These are phyloP conservation scores for Orius insidiosus DNA, from an alignment of 1,140 invertebrate genomes.

Conservation along the genomic window DNA sequence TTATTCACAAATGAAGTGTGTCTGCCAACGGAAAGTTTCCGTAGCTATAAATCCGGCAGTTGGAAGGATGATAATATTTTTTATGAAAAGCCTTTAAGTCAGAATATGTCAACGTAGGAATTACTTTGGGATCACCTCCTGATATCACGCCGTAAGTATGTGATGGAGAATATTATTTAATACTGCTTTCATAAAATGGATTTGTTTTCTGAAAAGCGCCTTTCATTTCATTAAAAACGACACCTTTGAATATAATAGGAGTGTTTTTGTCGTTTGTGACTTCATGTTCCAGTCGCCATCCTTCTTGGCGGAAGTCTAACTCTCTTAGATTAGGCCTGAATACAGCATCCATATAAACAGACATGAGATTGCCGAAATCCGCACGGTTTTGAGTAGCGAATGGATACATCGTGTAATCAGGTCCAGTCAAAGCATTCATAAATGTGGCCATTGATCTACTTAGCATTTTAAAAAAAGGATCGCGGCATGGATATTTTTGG, in stretches of 20 bases:
- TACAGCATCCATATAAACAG: constrained; percentile 79
- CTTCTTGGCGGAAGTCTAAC: constrained; percentile 82
- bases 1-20: constrained; percentile 54
- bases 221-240: constrained; percentile 98
- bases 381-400: constrained; percentile 81
- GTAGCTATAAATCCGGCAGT: constrained; percentile 79
- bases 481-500: constrained; percentile 63
- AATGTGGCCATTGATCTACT: constrained; percentile 78
- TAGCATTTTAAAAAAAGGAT: constrained; percentile 97
- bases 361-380: constrained; percentile 69
- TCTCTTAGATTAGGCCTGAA: constrained; percentile 60
- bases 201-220: constrained; percentile 82
- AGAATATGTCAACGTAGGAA: constrained; percentile 65
- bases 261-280: constrained; percentile 55
- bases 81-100: constrained; percentile 71
- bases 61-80: constrained; percentile 82
- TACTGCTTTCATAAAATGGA: constrained; percentile 53
- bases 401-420: constrained; percentile 90
- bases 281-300: constrained; percentile 78
- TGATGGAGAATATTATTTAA: constrained; percentile 64
- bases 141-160: constrained; percentile 76
- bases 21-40: constrained; percentile 72
- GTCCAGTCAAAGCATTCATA: constrained; percentile 91
- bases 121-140: constrained; percentile 74
- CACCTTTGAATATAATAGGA: constrained; percentile 73